phyloP scores from a whole-genome alignment of 2,797 vertebrate genomes.

The Siniperca obscura region DNA sequence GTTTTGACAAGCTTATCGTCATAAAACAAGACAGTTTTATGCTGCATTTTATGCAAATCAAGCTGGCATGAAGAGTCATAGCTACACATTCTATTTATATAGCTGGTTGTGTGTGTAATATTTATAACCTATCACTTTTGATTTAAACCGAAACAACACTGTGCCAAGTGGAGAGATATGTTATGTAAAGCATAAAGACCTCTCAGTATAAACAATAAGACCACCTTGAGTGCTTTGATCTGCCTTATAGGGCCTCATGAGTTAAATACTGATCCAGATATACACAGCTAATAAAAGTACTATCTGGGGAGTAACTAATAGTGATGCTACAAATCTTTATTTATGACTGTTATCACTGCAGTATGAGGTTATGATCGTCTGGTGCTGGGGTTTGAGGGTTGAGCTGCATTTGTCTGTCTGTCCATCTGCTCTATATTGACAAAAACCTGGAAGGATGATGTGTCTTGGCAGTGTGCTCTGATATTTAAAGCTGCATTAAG shows the following conservation, averaged over 20 bases:
- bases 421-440: conserved; percentile 50
- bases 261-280: conserved; percentile 42
- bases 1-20: conserved; percentile 44
- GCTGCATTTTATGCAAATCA: conserved; percentile 64
- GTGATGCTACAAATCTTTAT: conserved; percentile 53
- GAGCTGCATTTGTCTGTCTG: conserved; percentile 20
- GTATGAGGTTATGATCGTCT: conserved; percentile 19
- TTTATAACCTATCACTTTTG: conserved; percentile 61
- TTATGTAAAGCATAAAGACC: conserved; percentile 38
- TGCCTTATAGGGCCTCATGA: conserved; percentile 19
- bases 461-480: conserved; percentile 34
- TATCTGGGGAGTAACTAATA: conserved; percentile 18
- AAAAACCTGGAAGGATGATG: conserved; percentile 42
- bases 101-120: conserved; percentile 43
- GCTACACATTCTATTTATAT: conserved; percentile 54
- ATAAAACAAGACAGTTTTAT: conserved; percentile 60
- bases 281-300: conserved; percentile 35
- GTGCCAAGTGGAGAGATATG: conserved; percentile 50
- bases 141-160: conserved; percentile 48
- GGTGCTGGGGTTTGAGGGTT: conserved; percentile 11
- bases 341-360: conserved; percentile 39
- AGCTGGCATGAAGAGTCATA: conserved; percentile 42
- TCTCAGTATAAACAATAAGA: conserved; percentile 34
- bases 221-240: conserved; percentile 34
- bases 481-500: conserved; percentile 58